Conservation (phyloP, 1,140 invertebrate species). For the Drosophila pseudoananassae region DNA sequence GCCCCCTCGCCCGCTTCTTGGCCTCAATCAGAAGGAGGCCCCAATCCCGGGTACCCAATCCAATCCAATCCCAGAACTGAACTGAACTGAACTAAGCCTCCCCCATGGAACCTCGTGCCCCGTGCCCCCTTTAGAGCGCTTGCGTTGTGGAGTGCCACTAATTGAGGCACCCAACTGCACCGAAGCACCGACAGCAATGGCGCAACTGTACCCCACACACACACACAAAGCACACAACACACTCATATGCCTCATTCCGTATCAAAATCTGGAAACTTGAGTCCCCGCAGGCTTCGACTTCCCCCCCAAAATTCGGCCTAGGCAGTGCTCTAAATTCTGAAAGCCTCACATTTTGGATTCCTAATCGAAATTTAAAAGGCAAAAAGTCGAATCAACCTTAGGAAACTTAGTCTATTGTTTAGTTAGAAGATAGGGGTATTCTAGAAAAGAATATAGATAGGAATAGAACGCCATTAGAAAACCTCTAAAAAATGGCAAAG, state of each 20-base stretch:
- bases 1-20: background rate
- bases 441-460: no score
- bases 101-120: background rate
- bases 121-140: slow-evolving; percentile 24
- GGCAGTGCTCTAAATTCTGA: background rate
- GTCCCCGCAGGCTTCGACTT: background rate
- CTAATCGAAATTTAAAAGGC: background rate
- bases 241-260: background rate
- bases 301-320: background rate
- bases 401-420: no score
- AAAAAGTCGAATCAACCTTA: background rate
- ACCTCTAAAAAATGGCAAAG: no score
- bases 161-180: slow-evolving; percentile 73
- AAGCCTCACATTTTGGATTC: background rate
- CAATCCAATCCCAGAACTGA: slow-evolving; percentile 10
- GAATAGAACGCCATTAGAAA: no score
- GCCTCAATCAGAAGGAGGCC: slow-evolving; percentile 7
- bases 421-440: no score
- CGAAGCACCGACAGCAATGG: slow-evolving; percentile 46
- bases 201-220: slow-evolving; percentile 59
- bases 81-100: slow-evolving; percentile 13
- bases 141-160: slow-evolving; percentile 66
- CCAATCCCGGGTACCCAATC: slow-evolving; percentile 10
- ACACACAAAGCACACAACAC: background rate
- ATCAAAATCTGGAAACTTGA: background rate